phyloP scores from a whole-genome alignment of 2,888 invertebrate genomes.

The Alcis repandata region DNA sequence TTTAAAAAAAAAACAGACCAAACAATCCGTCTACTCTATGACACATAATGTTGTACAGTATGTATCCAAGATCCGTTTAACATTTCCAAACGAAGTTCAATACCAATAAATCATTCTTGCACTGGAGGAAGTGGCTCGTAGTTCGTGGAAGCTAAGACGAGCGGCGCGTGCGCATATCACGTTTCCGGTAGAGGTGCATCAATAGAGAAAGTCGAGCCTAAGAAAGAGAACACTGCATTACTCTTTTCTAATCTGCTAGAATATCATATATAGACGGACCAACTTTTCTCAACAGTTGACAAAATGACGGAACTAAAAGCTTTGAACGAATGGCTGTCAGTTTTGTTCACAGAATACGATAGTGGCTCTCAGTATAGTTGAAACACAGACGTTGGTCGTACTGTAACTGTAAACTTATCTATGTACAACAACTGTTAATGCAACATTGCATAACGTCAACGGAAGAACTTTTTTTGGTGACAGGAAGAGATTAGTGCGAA shows the following conservation, averaged over 20 bases:
- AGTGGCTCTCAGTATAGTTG: not conserved
- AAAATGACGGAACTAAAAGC: not conserved
- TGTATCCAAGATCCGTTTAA: not conserved
- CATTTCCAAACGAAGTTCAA: slow-evolving; percentile 6
- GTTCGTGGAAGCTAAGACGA: slow-evolving; percentile 40
- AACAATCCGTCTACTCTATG: not conserved
- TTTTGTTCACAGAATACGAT: not conserved
- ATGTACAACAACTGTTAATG: slow-evolving; percentile 13
- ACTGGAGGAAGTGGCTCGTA: slow-evolving; percentile 38
- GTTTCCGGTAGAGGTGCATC: slow-evolving; percentile 43
- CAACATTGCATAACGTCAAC: slow-evolving; percentile 29
- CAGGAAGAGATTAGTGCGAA: slow-evolving; percentile 38
- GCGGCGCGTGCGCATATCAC: slow-evolving; percentile 34
- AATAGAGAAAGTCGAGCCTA: slow-evolving; percentile 55
- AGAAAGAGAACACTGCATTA: slow-evolving; percentile 19
- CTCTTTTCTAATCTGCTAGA: slow-evolving; percentile 13
- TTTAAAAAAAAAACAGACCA: no score
- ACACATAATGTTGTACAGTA: not conserved
- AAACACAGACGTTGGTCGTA: not conserved
- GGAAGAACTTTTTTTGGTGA: slow-evolving; percentile 35
- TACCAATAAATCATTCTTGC: slow-evolving; percentile 19
- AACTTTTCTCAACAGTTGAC: not conserved
- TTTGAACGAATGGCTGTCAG: not conserved
- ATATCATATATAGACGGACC: not conserved
- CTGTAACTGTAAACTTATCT: slow-evolving; percentile 19